Conservation (phyloP, 2,113 vertebrate genomes). For the Pterophyllum scalare region DNA sequence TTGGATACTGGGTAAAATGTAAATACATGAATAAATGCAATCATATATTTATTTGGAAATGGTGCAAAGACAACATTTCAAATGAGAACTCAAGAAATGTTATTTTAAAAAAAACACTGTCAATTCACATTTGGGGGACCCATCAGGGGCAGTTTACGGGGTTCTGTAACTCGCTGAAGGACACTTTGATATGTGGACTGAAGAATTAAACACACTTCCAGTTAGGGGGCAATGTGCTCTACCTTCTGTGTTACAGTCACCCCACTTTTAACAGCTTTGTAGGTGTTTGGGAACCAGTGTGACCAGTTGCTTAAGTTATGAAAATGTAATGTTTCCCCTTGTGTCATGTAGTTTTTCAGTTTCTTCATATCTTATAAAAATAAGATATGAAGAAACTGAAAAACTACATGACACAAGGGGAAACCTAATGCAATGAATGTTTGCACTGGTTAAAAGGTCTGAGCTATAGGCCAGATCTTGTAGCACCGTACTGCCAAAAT, state of each 20-base stretch:
- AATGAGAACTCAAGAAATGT: background rate
- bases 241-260: background rate
- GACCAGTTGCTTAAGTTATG: no score
- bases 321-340: no score
- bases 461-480: background rate
- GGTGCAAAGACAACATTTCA: background rate
- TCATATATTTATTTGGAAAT: background rate
- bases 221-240: background rate
- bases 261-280: background rate
- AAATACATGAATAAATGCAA: no score
- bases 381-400: no score
- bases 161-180: no score
- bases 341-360: background rate
- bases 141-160: no score
- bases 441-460: background rate
- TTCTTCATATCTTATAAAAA: background rate
- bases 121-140: background rate
- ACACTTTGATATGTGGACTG: no score
- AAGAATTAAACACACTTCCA: background rate
- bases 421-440: background rate
- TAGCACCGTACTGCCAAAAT: no score
- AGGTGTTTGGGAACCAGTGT: fast-evolving
- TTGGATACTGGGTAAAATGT: no score
- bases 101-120: no score
- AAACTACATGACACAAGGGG: no score